phyloP scores from a whole-genome alignment of 2,113 vertebrate genomes.

The Proterorhinus semilunaris region DNA sequence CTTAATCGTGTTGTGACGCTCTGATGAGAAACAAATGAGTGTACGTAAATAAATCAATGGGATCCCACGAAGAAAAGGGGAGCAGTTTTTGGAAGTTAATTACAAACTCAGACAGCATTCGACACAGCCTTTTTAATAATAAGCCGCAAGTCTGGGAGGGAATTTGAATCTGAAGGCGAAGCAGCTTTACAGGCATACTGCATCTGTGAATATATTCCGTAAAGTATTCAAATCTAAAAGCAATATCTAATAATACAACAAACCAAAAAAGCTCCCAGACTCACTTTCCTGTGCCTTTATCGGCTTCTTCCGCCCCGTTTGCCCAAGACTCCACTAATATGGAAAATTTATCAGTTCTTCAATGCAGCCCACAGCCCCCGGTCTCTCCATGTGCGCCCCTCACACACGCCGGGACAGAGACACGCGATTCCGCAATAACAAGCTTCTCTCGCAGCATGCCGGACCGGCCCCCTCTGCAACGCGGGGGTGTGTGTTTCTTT shows the following conservation, averaged over 20 bases:
- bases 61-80: slow-evolving; percentile 4
- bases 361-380: neutral
- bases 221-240: too few relatives aligned
- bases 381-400: neutral
- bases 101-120: neutral
- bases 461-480: slow-evolving; percentile 12
- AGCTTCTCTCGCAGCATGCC: slow-evolving; percentile 45
- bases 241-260: too few relatives aligned
- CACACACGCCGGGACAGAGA: neutral
- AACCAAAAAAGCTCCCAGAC: too few relatives aligned
- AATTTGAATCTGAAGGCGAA: neutral
- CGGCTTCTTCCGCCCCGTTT: too few relatives aligned
- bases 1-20: slow-evolving; percentile 39
- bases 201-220: too few relatives aligned
- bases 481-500: slow-evolving; percentile 22
- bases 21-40: slow-evolving; percentile 46
- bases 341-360: neutral
- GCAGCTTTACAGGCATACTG: too few relatives aligned
- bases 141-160: neutral
- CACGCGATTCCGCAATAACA: slow-evolving; percentile 54
- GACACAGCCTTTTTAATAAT: neutral
- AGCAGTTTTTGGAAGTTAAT: slow-evolving; percentile 24
- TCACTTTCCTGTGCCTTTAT: too few relatives aligned
- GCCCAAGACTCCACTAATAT: neutral
- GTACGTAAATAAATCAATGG: slow-evolving; percentile 48